Evolutionary conservation across 2,797 vertebrate species (phyloP), one percentile per base, ranked within the genome.

Genomic region (Chelon auratus): DNA sequence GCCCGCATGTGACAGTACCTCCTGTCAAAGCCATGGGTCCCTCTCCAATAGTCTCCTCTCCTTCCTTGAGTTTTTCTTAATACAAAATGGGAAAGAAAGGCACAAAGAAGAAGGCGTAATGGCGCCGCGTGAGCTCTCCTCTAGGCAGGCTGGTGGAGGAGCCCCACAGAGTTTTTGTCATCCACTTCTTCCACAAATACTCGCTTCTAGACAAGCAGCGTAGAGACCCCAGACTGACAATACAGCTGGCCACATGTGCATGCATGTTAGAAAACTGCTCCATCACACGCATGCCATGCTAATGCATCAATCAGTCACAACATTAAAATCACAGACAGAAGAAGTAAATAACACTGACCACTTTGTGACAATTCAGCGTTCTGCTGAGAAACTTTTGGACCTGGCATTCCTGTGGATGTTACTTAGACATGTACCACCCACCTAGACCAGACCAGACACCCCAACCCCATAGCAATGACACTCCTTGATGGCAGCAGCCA

Each of bases 101-200:
- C 76, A 89, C 87, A 90, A 88, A 88, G 75, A 82, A 65, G 69
- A 79, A 60, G 80, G 59, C 69, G 83, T 86, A 91, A 91, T 83
- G 88, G 80, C 82, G 2, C 91, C 3, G 77, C 82, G 62, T 81
- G 89, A 89, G 85, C 81, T 88, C 73, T 77, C 60, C 72, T 88
- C 75, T 62, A 73, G 61, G 64, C 82, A 72, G 66, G 62, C 72
- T 81, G 67, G 77, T 64, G 58, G 75, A 76, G 82, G 71, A 73
- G 79, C 83, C 91, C 86, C 78, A 67, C 63, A 3, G 88, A 85
- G 89, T 75, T 81, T 91, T 93, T 91, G 81, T 92, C 74, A 82
- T 86, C 84, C 68, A 40, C 70, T 75, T 79, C 74, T 64, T 86
- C 77, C 81, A 72, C 79, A 68, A 67, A 81, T 73, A 68, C 73